Evolutionary conservation across 2,797 vertebrate species (phyloP).

Genomic region (Smutsia temminckii): DNA sequence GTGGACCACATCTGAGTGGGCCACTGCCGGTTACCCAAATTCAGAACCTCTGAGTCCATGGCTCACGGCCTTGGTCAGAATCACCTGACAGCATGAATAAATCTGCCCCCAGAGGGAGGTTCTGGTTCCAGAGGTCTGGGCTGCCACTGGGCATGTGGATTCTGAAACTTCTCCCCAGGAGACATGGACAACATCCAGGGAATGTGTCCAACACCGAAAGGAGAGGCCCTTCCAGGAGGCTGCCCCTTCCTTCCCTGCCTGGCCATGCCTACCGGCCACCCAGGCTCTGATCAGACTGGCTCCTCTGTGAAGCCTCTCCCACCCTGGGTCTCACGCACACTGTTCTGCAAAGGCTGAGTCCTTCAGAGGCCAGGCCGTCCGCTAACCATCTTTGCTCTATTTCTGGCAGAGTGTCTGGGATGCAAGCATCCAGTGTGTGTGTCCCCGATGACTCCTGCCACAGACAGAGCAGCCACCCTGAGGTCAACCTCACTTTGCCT

Average conservation of each 20-base stretch:
- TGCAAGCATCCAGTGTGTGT: rapidly evolving
- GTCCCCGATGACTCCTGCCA: neutral
- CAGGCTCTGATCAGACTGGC: neutral
- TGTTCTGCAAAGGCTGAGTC: no score
- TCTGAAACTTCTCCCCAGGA: neutral
- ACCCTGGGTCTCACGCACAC: rapidly evolving
- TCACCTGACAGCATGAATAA: neutral
- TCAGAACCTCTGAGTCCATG: neutral
- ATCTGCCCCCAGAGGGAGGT: neutral
- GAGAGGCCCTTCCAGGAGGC: neutral
- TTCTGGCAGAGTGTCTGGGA: neutral
- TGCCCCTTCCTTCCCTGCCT: neutral
- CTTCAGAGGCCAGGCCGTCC: neutral
- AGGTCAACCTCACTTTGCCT: neutral
- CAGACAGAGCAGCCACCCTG: neutral
- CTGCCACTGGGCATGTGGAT: no score
- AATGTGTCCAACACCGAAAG: rapidly evolving
- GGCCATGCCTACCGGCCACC: neutral
- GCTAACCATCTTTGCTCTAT: neutral
- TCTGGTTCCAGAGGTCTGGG: neutral
- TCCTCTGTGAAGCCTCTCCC: neutral
- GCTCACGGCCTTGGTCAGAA: neutral
- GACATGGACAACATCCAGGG: neutral
- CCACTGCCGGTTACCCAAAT: neutral
- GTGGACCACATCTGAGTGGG: no score